Percentiles rank a stretch among this genome's conserved stretches.
phyloP scores from a whole-genome alignment of 1,140 invertebrate species.

The Matsumurasca onukii region DNA sequence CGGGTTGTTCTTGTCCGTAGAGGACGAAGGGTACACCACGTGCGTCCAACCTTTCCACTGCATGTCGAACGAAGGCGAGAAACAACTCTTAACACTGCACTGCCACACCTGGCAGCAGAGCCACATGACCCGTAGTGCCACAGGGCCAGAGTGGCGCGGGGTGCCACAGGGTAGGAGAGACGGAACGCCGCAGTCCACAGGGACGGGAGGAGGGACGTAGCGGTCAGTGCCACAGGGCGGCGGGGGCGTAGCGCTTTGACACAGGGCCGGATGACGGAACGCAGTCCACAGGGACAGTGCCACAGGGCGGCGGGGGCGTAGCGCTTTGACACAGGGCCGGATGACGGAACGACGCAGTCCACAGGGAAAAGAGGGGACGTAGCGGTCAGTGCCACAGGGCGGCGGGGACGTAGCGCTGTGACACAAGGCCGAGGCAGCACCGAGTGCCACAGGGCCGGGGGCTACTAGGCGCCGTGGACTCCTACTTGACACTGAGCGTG shows the following conservation, averaged over 20 bases:
- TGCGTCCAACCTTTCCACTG: constrained; percentile 34
- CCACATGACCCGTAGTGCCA: constrained; percentile 16
- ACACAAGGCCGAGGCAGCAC: too few species aligned
- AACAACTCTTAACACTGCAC: constrained; percentile 23
- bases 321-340: too few species aligned
- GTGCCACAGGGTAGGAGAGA: too few species aligned
- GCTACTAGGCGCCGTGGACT: too few species aligned
- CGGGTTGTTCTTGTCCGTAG: neutral
- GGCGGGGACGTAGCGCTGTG: too few species aligned
- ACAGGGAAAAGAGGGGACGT: too few species aligned
- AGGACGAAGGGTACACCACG: constrained; percentile 28
- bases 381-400: too few species aligned
- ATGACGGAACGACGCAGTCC: too few species aligned
- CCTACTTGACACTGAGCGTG: too few species aligned
- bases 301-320: neutral
- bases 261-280: neutral
- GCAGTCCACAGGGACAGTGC: neutral
- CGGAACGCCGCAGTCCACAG: neutral
- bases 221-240: neutral
- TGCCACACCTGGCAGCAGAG: constrained; percentile 28
- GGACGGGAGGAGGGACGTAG: neutral
- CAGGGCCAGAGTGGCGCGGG: too few species aligned
- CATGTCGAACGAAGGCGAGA: constrained; percentile 22
- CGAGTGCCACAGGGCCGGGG: too few species aligned
- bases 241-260: too few species aligned